These are phyloP conservation scores for Harlomillsia oculata DNA, from an alignment of 1,140 invertebrate species.

Conservation along the genomic window DNA sequence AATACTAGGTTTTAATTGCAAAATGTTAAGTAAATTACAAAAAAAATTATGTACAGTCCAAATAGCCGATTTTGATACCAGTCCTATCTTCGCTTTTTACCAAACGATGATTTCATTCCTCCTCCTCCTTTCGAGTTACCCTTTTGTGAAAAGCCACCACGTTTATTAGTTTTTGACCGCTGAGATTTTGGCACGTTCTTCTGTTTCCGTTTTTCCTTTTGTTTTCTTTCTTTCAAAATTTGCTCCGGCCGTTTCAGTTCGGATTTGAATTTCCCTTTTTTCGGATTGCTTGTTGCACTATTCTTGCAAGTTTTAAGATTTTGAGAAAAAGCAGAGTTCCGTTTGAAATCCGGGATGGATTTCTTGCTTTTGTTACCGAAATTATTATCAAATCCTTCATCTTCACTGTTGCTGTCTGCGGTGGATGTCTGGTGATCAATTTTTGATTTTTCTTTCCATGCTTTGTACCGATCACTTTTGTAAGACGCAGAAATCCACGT, in stretches of 20 bases:
- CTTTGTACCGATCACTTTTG: slow-evolving; percentile 76
- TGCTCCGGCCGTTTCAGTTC: slow-evolving; percentile 59
- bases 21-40: not conserved
- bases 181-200: slow-evolving; percentile 27
- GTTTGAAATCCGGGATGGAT: not conserved
- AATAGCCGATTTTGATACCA: not conserved
- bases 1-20: too few relatives aligned
- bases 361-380: not conserved
- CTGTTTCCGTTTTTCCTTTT: slow-evolving; percentile 47
- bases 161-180: slow-evolving; percentile 7
- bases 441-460: slow-evolving; percentile 78
- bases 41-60: not conserved
- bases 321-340: slow-evolving; percentile 21
- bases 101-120: not conserved
- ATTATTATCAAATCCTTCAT: slow-evolving; percentile 24
- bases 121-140: not conserved
- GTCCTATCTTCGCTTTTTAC: not conserved
- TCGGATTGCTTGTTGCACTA: slow-evolving; percentile 44
- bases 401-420: slow-evolving; percentile 51
- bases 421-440: slow-evolving; percentile 50
- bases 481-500: slow-evolving; percentile 86
- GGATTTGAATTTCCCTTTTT: slow-evolving; percentile 42
- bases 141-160: not conserved
- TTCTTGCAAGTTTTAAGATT: slow-evolving; percentile 45
- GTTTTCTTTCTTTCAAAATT: slow-evolving; percentile 55